Conservation (phyloP, 2,113 vertebrate genomes). For the Theropithecus gelada region DNA sequence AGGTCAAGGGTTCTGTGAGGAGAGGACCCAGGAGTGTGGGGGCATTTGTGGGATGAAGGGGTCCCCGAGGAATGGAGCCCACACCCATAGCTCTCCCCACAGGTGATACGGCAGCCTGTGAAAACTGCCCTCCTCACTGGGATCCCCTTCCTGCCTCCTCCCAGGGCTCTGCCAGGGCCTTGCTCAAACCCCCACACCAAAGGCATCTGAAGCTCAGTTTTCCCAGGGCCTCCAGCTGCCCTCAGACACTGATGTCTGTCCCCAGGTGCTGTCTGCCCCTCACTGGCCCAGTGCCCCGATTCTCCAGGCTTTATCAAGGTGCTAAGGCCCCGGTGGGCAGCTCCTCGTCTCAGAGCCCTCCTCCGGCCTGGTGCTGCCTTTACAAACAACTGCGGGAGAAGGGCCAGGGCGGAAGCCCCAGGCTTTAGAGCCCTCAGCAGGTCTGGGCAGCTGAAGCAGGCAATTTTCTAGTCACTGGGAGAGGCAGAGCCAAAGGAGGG, state of each 20-base stretch:
- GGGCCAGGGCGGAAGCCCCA: neutral
- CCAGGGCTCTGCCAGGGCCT: neutral
- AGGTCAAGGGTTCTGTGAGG: neutral
- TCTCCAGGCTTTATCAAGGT: conserved; percentile 34
- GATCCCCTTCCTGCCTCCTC: accelerated
- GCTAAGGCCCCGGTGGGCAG: neutral
- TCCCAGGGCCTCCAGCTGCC: neutral
- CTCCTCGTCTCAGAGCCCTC: neutral
- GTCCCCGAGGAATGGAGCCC: neutral
- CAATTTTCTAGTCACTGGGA: neutral
- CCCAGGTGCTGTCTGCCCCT: conserved; percentile 5
- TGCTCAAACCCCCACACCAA: neutral
- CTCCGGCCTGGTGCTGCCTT: neutral
- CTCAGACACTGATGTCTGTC: neutral
- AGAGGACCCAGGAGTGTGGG: neutral
- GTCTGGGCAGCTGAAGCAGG: conserved; percentile 14
- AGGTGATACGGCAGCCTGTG: accelerated
- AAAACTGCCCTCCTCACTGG: neutral
- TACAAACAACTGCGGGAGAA: accelerated
- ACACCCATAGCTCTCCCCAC: neutral
- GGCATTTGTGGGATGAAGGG: neutral
- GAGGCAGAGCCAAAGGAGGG: neutral
- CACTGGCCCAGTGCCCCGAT: accelerated
- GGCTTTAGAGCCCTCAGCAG: conserved; percentile 42
- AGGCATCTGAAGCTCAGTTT: neutral